phyloP scores from a whole-genome alignment of 1,140 invertebrate species.

The Micrasema longulum region DNA sequence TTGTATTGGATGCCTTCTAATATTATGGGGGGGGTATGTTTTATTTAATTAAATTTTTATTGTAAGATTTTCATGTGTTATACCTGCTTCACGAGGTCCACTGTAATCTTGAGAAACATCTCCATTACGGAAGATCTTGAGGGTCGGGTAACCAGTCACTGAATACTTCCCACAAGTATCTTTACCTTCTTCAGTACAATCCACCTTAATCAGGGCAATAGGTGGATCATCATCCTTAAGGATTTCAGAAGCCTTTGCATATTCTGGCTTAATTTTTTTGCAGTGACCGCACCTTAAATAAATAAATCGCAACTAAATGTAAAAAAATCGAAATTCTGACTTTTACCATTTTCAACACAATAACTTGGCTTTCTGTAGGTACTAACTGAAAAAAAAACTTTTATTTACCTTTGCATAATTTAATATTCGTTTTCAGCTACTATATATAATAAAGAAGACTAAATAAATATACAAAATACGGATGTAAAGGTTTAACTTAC shows the following conservation, averaged over 20 bases:
- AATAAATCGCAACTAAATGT: constrained; percentile 23
- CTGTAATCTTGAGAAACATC: constrained; percentile 93
- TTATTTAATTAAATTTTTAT: too few relatives aligned
- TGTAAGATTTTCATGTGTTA: too few relatives aligned
- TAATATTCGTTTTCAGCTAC: too few relatives aligned
- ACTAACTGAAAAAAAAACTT: too few relatives aligned
- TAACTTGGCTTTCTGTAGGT: too few relatives aligned
- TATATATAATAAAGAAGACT: too few relatives aligned
- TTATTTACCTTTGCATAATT: too few relatives aligned
- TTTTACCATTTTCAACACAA: not conserved
- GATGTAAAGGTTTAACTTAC: too few relatives aligned
- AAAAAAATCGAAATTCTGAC: too few relatives aligned
- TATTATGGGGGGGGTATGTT: too few relatives aligned
- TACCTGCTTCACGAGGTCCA: constrained; percentile 92
- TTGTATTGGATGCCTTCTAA: too few relatives aligned
- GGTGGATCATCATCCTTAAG: constrained; percentile 91
- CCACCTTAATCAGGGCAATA: constrained; percentile 92
- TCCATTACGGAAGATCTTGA: constrained; percentile 96
- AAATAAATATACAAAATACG: too few relatives aligned
- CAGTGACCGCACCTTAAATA: constrained; percentile 79
- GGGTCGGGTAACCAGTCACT: constrained; percentile 95
- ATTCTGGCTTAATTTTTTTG: constrained; percentile 97
- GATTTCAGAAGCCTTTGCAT: constrained; percentile 90
- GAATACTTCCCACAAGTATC: constrained; percentile 90
- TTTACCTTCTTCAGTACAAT: constrained; percentile 96